Conservation (phyloP, 2,888 invertebrate genomes). For the Meiosimyza platycephala region DNA sequence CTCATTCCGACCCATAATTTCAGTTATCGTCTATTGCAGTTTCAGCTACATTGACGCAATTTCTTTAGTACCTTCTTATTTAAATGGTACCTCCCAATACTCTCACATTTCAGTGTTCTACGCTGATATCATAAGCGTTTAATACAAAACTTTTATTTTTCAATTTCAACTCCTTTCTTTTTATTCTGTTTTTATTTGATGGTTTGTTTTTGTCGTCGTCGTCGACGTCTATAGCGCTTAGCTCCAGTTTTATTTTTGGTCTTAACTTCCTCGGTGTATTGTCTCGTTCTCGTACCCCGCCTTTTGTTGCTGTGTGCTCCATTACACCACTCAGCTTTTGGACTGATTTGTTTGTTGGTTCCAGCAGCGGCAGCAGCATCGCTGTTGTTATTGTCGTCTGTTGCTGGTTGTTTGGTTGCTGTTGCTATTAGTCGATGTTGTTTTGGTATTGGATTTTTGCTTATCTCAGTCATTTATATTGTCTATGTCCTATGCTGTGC, state of each 20-base stretch:
- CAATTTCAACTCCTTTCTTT: slow-evolving; percentile 54
- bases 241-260: slow-evolving; percentile 14
- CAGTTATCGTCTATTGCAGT: slow-evolving; percentile 3
- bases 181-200: slow-evolving; percentile 41
- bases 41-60: background rate
- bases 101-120: slow-evolving; percentile 36
- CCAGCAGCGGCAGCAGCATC: slow-evolving; percentile 2
- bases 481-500: slow-evolving; percentile 8
- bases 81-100: slow-evolving; percentile 17
- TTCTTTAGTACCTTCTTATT: slow-evolving; percentile 10
- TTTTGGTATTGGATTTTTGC: slow-evolving; percentile 36
- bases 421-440: slow-evolving; percentile 20
- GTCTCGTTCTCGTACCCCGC: slow-evolving; percentile 22
- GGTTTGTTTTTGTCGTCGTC: slow-evolving; percentile 44
- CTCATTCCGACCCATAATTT: background rate
- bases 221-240: slow-evolving; percentile 32
- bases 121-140: slow-evolving; percentile 22
- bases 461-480: slow-evolving; percentile 48
- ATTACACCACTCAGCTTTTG: slow-evolving; percentile 21
- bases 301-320: background rate
- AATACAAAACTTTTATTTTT: slow-evolving; percentile 60
- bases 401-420: slow-evolving; percentile 15
- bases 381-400: slow-evolving; percentile 22
- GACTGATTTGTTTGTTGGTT: slow-evolving; percentile 15
- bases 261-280: slow-evolving; percentile 3